These are phyloP conservation scores for Carposina sasakii DNA, from an alignment of 1,140 invertebrate species.

Conservation along the genomic window DNA sequence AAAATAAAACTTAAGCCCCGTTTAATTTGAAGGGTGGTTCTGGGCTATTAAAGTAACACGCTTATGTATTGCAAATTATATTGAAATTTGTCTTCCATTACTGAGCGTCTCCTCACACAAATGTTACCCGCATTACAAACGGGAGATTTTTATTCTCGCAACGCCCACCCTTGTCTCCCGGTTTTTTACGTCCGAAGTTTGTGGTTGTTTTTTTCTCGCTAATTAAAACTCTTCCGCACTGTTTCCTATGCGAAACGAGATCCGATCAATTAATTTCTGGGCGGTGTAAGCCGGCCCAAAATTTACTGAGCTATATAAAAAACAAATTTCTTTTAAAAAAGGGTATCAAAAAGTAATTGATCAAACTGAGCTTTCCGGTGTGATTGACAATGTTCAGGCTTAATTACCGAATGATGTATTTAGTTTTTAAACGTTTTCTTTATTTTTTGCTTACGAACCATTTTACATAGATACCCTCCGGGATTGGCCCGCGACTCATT, in stretches of 20 bases:
- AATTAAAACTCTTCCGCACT: conserved; percentile 72
- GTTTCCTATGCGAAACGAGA: conserved; percentile 68
- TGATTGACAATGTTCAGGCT: conserved; percentile 13
- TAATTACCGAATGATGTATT: conserved; percentile 18
- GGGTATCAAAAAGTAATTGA: conserved; percentile 46
- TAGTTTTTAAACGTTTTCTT: too few relatives aligned
- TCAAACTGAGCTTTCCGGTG: conserved; percentile 34
- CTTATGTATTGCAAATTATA: conserved; percentile 75
- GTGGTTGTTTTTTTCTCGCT: conserved; percentile 69
- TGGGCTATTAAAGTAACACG: conserved; percentile 75
- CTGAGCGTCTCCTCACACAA: conserved; percentile 70
- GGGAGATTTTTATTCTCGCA: conserved; percentile 68
- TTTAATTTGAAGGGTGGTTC: conserved; percentile 75
- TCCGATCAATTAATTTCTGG: conserved; percentile 71
- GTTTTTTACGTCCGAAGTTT: conserved; percentile 68
- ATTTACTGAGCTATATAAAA: conserved; percentile 56
- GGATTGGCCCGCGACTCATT: too few relatives aligned
- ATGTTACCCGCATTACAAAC: conserved; percentile 69
- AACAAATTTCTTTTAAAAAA: conserved; percentile 51
- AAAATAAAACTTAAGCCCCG: conserved; percentile 73
- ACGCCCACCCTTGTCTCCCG: conserved; percentile 68
- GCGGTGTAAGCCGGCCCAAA: conserved; percentile 62
- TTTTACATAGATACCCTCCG: too few relatives aligned
- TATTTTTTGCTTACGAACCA: too few relatives aligned
- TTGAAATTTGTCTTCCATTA: conserved; percentile 74